These are phyloP conservation scores for Oostethus manadensis DNA, from an alignment of 2,113 vertebrate species.

Conservation along the genomic window DNA sequence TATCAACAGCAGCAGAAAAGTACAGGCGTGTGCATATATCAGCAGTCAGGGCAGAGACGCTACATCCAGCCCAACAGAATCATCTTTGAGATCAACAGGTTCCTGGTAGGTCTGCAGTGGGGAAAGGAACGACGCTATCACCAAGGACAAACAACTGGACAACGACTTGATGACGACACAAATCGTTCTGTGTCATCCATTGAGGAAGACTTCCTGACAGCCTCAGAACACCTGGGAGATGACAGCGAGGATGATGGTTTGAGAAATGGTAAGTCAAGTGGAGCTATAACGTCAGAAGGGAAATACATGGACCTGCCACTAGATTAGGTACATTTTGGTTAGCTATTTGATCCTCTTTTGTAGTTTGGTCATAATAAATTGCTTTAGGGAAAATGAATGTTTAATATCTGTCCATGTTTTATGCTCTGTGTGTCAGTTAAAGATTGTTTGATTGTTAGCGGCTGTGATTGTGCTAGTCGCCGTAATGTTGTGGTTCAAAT, in stretches of 20 bases:
- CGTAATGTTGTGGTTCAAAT: neutral
- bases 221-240: conserved; percentile 90
- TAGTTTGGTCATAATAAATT: neutral
- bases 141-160: conserved; percentile 58
- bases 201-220: conserved; percentile 94
- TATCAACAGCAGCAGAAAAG: conserved; percentile 66
- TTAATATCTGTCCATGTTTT: neutral
- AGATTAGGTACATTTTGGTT: neutral
- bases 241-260: conserved; percentile 83
- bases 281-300: neutral
- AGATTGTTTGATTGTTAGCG: too few relatives aligned
- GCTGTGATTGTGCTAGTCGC: too few relatives aligned
- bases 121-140: conserved; percentile 81
- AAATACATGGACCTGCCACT: neutral
- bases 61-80: conserved; percentile 76
- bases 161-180: conserved; percentile 86
- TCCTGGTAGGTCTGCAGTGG: conserved; percentile 87
- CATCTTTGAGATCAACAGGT: conserved; percentile 94
- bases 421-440: too few relatives aligned
- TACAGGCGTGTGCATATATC: conserved; percentile 86
- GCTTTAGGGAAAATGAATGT: neutral
- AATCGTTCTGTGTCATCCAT: conserved; percentile 93
- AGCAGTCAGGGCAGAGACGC: conserved; percentile 74
- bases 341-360: neutral
- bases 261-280: conserved; percentile 74